Percentiles rank a stretch among this genome's conserved stretches.
phyloP scores from a whole-genome alignment of 1,140 invertebrate species.

The Marisa cornuarietis region DNA sequence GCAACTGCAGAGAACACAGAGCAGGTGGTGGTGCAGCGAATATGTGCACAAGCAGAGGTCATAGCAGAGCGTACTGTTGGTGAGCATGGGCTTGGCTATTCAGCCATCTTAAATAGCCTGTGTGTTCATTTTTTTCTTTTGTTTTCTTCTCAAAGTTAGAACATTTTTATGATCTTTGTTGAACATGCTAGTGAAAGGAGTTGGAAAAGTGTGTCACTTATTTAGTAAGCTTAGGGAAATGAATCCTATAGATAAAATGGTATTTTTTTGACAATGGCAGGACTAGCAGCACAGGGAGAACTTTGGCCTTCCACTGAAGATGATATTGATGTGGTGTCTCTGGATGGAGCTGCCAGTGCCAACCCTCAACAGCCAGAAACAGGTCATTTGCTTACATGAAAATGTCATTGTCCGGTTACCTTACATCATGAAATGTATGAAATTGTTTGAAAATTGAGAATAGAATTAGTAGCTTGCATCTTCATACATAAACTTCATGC shows the following conservation, averaged over 20 bases:
- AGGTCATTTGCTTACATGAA: background rate
- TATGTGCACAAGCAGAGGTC: constrained; percentile 34
- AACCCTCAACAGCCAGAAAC: too few relatives aligned
- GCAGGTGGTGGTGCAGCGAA: constrained; percentile 22
- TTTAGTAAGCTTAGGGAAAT: background rate
- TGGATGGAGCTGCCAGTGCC: constrained; percentile 25
- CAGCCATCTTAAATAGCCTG: too few relatives aligned
- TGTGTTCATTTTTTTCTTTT: too few relatives aligned
- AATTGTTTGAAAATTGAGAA: too few relatives aligned
- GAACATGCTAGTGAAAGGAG: background rate
- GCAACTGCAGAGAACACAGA: background rate
- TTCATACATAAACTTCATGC: background rate
- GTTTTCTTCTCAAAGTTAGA: too few relatives aligned
- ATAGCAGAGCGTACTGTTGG: constrained; percentile 37
- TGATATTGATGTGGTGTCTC: constrained; percentile 53
- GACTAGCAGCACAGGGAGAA: constrained; percentile 10
- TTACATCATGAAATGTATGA: background rate
- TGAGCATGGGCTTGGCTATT: constrained; percentile 2
- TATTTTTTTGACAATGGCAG: constrained; percentile 1
- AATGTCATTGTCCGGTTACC: background rate
- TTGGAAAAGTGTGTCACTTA: background rate
- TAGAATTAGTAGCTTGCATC: too few relatives aligned
- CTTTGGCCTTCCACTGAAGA: constrained; percentile 43
- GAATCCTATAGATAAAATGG: background rate
- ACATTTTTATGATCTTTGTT: background rate